Percentiles rank a stretch among this genome's conserved stretches.
These are phyloP conservation scores for Triops cancriformis DNA, from an alignment of 1,140 invertebrate species.

Conservation along the genomic window DNA sequence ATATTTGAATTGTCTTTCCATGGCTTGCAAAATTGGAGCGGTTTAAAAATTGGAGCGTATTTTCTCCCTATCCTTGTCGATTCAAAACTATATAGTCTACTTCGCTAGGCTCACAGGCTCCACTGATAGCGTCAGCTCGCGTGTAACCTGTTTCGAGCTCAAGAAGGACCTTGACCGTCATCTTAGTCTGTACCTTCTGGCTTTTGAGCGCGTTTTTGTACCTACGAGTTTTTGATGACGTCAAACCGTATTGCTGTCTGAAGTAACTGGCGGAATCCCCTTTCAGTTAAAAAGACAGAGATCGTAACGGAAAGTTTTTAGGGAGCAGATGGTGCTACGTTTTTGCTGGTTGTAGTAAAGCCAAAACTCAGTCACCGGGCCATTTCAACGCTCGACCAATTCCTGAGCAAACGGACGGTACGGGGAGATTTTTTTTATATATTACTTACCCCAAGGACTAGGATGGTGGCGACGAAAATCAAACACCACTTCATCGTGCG, in stretches of 20 bases:
- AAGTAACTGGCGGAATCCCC: not conserved
- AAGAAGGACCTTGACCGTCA: not conserved
- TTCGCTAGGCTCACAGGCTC: not conserved
- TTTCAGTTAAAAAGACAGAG: not conserved
- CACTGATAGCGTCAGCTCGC: not conserved
- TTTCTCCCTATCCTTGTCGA: not conserved
- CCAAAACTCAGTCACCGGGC: constrained; percentile 3
- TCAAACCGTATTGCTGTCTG: not conserved
- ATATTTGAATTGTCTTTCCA: too few species aligned
- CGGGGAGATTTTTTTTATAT: not conserved
- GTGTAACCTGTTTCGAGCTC: not conserved
- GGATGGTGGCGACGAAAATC: not conserved
- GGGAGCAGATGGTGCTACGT: not conserved
- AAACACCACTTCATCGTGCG: constrained; percentile 8
- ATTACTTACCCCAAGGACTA: not conserved
- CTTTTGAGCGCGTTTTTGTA: not conserved
- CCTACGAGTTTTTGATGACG: not conserved
- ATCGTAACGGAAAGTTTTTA: not conserved
- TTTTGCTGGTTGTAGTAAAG: not conserved
- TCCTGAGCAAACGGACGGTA: not conserved
- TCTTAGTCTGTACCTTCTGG: not conserved
- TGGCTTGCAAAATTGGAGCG: too few species aligned
- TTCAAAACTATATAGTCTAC: not conserved
- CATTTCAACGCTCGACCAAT: not conserved
- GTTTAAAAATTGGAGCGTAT: too few species aligned